These are phyloP conservation scores for Pararge aegeria DNA, from an alignment of 1,140 invertebrate genomes.

Conservation along the genomic window DNA sequence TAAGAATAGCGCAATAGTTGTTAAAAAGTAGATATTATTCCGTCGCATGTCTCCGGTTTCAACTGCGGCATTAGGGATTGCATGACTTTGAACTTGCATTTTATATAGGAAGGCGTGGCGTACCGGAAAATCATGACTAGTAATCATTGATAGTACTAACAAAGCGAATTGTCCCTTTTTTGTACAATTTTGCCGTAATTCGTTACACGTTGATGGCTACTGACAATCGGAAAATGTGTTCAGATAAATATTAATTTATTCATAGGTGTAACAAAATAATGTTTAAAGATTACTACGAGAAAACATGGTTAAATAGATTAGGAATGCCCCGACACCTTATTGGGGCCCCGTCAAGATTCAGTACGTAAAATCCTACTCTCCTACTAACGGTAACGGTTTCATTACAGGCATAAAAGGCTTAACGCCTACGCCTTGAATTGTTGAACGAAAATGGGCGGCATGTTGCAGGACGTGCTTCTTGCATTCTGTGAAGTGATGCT, in stretches of 20 bases:
- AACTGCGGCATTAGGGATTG: slow-evolving; percentile 43
- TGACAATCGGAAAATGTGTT: background rate
- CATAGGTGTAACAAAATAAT: too few species aligned
- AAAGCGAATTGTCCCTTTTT: slow-evolving; percentile 23
- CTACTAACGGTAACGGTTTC: too few species aligned
- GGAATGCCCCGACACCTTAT: too few species aligned
- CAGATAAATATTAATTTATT: background rate
- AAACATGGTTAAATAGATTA: too few species aligned
- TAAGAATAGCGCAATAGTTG: slow-evolving; percentile 26
- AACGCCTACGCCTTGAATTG: too few species aligned
- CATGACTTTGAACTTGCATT: slow-evolving; percentile 73
- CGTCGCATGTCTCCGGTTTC: slow-evolving; percentile 45
- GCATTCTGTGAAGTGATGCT: too few species aligned
- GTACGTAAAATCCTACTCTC: too few species aligned
- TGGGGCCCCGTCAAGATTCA: too few species aligned
- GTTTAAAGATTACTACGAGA: too few species aligned
- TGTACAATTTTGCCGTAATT: slow-evolving; percentile 24
- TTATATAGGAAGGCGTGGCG: slow-evolving; percentile 67
- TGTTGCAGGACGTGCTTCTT: too few species aligned
- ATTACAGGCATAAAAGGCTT: too few species aligned
- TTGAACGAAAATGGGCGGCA: too few species aligned
- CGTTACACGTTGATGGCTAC: slow-evolving; percentile 5
- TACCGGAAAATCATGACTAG: slow-evolving; percentile 54
- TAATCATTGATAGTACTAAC: slow-evolving; percentile 40
- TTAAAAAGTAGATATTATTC: slow-evolving; percentile 33